phyloP scores from a whole-genome alignment of 2,113 vertebrate species.

The Gymnogyps californianus region DNA sequence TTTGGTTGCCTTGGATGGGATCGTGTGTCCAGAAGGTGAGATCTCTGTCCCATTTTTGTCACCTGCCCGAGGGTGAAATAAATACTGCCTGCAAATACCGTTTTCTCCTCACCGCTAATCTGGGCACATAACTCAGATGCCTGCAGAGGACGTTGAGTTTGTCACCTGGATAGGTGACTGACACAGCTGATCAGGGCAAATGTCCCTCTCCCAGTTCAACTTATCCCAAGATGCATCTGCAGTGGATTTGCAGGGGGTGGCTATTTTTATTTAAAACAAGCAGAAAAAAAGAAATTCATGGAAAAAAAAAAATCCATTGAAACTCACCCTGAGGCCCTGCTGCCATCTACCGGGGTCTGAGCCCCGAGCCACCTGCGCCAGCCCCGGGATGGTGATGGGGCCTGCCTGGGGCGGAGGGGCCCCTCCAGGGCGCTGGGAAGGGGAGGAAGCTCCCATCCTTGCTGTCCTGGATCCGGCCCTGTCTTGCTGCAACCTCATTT shows the following conservation, averaged over 20 bases:
- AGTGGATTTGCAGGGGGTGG: background rate
- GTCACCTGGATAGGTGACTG: background rate
- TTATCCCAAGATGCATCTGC: background rate
- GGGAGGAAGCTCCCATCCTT: accelerated
- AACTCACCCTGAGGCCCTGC: background rate
- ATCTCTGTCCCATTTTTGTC: background rate
- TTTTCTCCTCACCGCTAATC: accelerated
- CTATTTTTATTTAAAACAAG: background rate
- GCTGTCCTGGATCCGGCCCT: accelerated
- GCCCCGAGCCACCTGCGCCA: accelerated
- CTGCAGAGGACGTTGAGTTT: background rate
- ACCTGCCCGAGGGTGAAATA: background rate
- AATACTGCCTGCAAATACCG: background rate
- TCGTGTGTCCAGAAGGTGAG: accelerated
- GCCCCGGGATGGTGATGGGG: accelerated
- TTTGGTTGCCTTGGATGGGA: accelerated
- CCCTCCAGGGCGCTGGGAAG: background rate
- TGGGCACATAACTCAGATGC: background rate
- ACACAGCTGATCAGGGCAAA: background rate
- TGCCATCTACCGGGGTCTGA: slow-evolving; percentile 33
- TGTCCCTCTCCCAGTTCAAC: background rate
- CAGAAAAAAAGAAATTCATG: accelerated
- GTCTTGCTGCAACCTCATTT: background rate
- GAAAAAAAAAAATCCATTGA: accelerated
- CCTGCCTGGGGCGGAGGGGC: accelerated